Base-by-base conservation (phyloP, 2,888 invertebrate genomes). In the Erebia epiphron region DNA sequence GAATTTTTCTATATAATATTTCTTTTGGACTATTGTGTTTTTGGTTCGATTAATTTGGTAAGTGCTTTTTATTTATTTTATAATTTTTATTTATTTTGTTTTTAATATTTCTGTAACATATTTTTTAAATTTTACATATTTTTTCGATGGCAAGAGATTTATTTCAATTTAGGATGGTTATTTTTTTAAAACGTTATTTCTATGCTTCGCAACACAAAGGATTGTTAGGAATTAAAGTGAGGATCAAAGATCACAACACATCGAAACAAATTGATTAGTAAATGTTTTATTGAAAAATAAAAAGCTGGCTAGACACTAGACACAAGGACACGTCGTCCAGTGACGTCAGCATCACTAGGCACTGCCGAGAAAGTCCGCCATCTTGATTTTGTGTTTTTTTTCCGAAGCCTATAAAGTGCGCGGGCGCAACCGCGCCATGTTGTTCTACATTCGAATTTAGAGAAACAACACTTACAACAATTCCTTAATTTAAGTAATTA, bases 321-420 rank as follows among this genome's bases (percentile, higher is more conserved):
- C 77, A 82, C 88, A 89, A 90, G 91, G 91, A 89, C 91, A 92
- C 91, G 89, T 90, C 89, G 87, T 86, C 83, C 86, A 77, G 88
- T 93, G 93, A 93, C 92, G 93, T 93, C 92, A 93, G 89, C 83
- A 80, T 77, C 83, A 83, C 88, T 92, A 92, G 90, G 86, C 84
- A 92, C 92, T 92, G 91, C 78, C 88, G 89, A 87, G 91, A 90
- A 91, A 91, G 90, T 88, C 92, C 79, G 93, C 93, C 93, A 93
- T 93, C 86, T 93, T 92, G 91, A 79, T 84, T 84, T 79, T 87
- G 84, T 90, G 84, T 83, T 54, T 88, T 89, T 92, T 92, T 92
- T 86, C 83, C 86, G 84, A 92, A 92, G 87, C 92, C 91, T 90
- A 91, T 85, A 78, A 87, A 89, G 84, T 89, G 89, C 89, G 89